Conservation (phyloP, 2,113 vertebrate genomes). For the Pipa parva region DNA sequence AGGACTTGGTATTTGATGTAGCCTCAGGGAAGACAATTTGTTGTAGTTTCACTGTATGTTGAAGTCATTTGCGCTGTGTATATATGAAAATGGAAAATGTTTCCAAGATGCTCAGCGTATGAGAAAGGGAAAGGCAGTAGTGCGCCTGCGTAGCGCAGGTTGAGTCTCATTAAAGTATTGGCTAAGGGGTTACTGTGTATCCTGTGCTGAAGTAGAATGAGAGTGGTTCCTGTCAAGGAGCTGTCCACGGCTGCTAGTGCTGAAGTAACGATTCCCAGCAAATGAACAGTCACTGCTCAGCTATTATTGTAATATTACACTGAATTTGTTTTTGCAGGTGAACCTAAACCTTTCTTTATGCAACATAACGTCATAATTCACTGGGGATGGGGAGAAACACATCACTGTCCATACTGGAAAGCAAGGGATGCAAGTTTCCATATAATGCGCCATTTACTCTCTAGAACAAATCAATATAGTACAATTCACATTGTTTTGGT, state of each 20-base stretch:
- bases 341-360: no score
- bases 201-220: no score
- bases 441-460: background rate
- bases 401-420: background rate
- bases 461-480: background rate
- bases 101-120: conserved; percentile 7
- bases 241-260: conserved; percentile 26
- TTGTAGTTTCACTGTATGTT: conserved; percentile 17
- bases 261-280: conserved; percentile 18
- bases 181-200: background rate
- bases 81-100: conserved; percentile 8
- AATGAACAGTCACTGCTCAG: background rate
- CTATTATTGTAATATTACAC: no score
- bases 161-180: background rate
- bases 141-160: background rate
- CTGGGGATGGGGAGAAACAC: no score
- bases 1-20: conserved; percentile 14
- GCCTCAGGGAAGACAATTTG: conserved; percentile 16
- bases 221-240: no score
- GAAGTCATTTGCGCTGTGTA: conserved; percentile 25
- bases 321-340: no score
- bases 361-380: no score
- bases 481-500: conserved; percentile 1
- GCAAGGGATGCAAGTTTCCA: background rate
- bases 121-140: background rate